Base-by-base conservation (phyloP, 2,113 vertebrate species). In the Centropus bengalensis region DNA sequence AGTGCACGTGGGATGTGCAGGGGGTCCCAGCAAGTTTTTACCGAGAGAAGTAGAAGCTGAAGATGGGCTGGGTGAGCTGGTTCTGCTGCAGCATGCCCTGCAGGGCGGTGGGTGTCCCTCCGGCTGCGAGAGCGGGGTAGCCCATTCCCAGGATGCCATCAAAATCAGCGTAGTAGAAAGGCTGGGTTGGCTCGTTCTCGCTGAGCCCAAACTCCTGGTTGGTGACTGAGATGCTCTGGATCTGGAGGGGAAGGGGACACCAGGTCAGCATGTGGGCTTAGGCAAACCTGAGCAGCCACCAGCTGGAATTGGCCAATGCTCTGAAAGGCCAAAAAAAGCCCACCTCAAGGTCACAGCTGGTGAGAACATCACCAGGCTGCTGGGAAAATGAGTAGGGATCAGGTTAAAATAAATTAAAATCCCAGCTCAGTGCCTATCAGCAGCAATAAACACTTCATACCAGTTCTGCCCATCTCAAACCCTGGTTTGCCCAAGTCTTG, bases 161-260 rank as follows among this genome's bases (percentile, higher is more conserved):
- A 32, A 98, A 98, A 6, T 95, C 51, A 0, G 96, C 83, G 0
- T 97, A 98, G 73, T 97, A 97, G 88, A 98, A 98, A 3, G 96
- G 97, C 42, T 63, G 47, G 4, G 66, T 84, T 12, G 97, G 97
- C 67, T 98, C 97, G 0, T 42, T 14, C 67, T 77, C 13, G 56
- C 98, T 99, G 58, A 98, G 58, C 64, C 98, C 98, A 4, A 99
- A 98, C 80, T 98, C 97, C 96, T 99, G 98, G 26, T 98, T 92
- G 2, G 30, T 44, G 71, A 98, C 78, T 0, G 32, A 10, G 30
- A 98, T 97, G 76, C 95, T 97, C 76, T 97, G 97, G 81, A 98
- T 91, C 98, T 98, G 89, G 47, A 56, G 42, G 40, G 33, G 32
- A 71, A 86, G 4, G 30, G 51, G 51, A 33, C 2, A 2, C 7